phyloP scores from a whole-genome alignment of 2,888 invertebrate species.

The Drosophila phalerata region DNA sequence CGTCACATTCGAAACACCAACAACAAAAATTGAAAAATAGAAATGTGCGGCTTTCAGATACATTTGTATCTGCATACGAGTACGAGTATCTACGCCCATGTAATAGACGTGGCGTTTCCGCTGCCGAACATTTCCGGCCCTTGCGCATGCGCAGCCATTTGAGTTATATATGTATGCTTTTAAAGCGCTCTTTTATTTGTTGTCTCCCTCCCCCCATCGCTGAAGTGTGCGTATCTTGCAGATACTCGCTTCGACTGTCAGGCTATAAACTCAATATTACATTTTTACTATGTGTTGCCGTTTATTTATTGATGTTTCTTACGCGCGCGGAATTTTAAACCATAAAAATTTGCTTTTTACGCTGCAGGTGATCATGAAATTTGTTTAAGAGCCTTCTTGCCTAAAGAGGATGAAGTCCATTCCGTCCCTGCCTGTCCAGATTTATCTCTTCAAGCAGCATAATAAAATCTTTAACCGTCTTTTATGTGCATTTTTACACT shows the following conservation, averaged over 20 bases:
- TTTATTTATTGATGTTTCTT: conserved; percentile 79
- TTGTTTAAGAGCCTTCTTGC: conserved; percentile 44
- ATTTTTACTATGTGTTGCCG: conserved; percentile 77
- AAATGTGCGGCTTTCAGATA: conserved; percentile 56
- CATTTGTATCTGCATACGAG: conserved; percentile 68
- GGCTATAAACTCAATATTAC: conserved; percentile 65
- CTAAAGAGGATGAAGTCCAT: conserved; percentile 23
- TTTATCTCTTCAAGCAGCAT: conserved; percentile 52
- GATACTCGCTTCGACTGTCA: conserved; percentile 21
- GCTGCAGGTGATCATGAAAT: conserved; percentile 69
- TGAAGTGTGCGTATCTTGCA: conserved; percentile 39
- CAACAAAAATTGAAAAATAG: conserved; percentile 42
- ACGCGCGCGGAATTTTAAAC: conserved; percentile 73
- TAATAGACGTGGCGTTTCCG: conserved; percentile 74
- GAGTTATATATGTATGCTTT: conserved; percentile 56
- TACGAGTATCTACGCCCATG: conserved; percentile 62
- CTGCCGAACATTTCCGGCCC: conserved; percentile 72
- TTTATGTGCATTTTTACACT: conserved; percentile 67
- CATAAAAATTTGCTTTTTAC: conserved; percentile 77
- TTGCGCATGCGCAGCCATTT: conserved; percentile 71
- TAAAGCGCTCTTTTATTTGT: conserved; percentile 29
- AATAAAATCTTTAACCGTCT: conserved; percentile 61
- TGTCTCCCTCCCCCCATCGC: background rate
- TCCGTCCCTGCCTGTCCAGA: conserved; percentile 35
- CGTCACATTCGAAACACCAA: conserved; percentile 50